phyloP scores from a whole-genome alignment of 2,113 vertebrate species.

The Lepus americanus region DNA sequence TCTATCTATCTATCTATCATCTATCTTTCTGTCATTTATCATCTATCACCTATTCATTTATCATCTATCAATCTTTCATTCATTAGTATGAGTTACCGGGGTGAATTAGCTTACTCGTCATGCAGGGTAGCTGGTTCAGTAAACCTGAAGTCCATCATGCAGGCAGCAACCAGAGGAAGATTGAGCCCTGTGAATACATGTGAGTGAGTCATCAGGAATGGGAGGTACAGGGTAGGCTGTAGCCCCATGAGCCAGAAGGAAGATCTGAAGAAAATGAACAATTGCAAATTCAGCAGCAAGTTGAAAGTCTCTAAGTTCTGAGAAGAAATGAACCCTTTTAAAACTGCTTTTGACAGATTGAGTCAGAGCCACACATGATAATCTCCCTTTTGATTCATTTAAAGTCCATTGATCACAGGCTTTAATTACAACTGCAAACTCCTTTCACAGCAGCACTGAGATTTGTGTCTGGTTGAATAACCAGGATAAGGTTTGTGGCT shows the following conservation, averaged over 20 bases:
- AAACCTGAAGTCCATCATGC: not conserved
- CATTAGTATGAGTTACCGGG: not conserved
- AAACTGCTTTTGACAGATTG: not conserved
- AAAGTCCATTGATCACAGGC: not conserved
- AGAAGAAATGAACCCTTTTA: not conserved
- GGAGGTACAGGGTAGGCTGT: not conserved
- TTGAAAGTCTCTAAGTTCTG: not conserved
- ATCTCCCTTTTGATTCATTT: not conserved
- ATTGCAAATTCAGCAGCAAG: not conserved
- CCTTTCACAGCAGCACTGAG: not conserved
- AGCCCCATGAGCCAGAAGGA: not conserved
- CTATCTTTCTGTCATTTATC: not conserved
- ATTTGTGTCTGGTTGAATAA: not conserved
- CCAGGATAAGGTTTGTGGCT: not conserved
- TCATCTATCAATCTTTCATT: not conserved
- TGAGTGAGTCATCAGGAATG: not conserved
- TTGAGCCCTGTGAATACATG: fast-evolving
- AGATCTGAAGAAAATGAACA: not conserved
- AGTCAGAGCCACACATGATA: not conserved
- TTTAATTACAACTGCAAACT: not conserved
- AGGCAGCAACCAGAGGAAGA: not conserved
- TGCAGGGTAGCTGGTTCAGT: not conserved
- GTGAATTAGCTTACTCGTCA: not conserved
- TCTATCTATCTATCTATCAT: not conserved
- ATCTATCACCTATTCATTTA: no score